A percentile compares a stretch with the other conserved stretches of the same genome.
These are phyloP conservation scores for Scylla paramamosain DNA, from an alignment of 1,140 invertebrate species.

Conservation along the genomic window DNA sequence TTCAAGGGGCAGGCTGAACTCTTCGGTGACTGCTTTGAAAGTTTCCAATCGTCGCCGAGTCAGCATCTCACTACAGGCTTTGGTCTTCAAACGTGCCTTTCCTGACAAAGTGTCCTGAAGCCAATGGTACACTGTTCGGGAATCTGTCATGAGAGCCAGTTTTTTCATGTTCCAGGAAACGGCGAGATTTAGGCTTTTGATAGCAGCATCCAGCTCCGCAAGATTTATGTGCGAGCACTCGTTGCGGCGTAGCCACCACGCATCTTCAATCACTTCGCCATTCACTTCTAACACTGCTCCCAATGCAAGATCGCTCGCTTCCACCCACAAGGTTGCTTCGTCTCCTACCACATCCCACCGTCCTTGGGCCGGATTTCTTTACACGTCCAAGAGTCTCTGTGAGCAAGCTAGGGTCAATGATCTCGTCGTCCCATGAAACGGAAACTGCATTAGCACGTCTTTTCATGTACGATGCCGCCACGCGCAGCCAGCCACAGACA, in stretches of 20 bases:
- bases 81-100: background rate
- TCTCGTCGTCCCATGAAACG: conserved; percentile 22
- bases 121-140: background rate
- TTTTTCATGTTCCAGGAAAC: background rate
- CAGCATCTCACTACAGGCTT: background rate
- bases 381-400: no score
- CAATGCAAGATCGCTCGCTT: background rate
- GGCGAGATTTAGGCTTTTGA: background rate
- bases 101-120: no score
- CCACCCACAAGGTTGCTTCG: conserved; percentile 13
- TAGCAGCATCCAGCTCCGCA: background rate
- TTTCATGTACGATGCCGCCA: conserved; percentile 44
- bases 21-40: background rate
- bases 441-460: conserved; percentile 39
- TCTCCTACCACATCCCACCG: conserved; percentile 6
- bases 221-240: conserved; percentile 37
- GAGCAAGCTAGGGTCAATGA: background rate
- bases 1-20: background rate
- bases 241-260: background rate
- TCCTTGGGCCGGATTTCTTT: background rate
- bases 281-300: conserved; percentile 7
- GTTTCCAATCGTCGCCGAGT: conserved; percentile 9
- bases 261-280: background rate
- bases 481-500: conserved; percentile 43
- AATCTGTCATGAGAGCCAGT: background rate